Conservation (phyloP, 35 echinoderm and acorn worm species). For the Lytechinus pictus region DNA sequence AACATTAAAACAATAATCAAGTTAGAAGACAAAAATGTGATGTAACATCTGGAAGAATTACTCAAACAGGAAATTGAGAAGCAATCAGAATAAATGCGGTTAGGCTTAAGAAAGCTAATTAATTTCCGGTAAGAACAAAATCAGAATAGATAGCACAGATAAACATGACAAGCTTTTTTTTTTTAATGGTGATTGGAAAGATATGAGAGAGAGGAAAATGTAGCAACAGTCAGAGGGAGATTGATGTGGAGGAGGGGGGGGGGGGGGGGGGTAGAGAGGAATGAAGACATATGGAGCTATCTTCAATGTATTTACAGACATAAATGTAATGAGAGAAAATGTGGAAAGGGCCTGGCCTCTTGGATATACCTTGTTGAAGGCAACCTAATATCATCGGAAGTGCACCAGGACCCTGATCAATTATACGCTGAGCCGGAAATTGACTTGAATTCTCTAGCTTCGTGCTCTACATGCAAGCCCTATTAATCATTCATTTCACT, state of each 20-base stretch:
- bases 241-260: background rate
- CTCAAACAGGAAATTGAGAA: background rate
- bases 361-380: conserved; percentile 20
- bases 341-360: conserved; percentile 29
- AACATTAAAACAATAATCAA: background rate
- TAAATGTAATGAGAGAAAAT: conserved; percentile 44
- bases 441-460: conserved; percentile 56
- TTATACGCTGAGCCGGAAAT: conserved; percentile 57
- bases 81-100: background rate
- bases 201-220: background rate
- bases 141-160: background rate
- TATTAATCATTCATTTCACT: conserved; percentile 49
- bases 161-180: background rate
- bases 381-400: conserved; percentile 56
- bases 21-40: background rate
- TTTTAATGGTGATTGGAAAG: background rate
- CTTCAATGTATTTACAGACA: conserved; percentile 8
- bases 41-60: background rate
- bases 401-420: conserved; percentile 48
- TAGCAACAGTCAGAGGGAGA: background rate
- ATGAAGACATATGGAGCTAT: background rate
- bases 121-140: background rate
- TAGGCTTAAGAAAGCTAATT: background rate
- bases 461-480: conserved; percentile 51
- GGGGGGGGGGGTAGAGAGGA: background rate